A percentile compares a stretch with the other conserved stretches of the same genome.
These are phyloP conservation scores for Euleptes europaea DNA, from an alignment of 2,113 vertebrate species.

Conservation along the genomic window DNA sequence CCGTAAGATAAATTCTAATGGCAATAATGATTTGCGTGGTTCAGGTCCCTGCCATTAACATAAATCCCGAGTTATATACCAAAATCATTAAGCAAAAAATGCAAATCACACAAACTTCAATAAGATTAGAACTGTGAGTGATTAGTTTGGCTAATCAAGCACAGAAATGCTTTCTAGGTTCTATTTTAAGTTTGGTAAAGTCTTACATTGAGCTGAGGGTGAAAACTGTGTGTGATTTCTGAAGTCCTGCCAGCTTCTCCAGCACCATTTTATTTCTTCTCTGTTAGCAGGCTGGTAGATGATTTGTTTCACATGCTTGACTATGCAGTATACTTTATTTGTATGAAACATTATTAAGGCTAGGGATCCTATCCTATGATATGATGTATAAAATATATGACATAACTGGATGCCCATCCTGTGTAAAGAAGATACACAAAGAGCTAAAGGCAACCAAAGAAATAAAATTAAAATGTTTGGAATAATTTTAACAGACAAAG, in stretches of 20 bases:
- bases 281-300: not conserved
- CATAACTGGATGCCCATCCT: not conserved
- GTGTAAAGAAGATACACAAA: not conserved
- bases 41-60: not conserved
- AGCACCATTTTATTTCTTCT: not conserved
- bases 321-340: not conserved
- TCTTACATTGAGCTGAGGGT: not conserved
- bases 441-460: not conserved
- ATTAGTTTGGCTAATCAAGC: conserved; percentile 22
- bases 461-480: not conserved
- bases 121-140: conserved; percentile 14
- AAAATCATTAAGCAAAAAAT: conserved; percentile 31
- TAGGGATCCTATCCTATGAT: not conserved
- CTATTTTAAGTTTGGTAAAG: not conserved
- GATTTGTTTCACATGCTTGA: not conserved
- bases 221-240: not conserved
- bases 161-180: not conserved
- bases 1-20: conserved; percentile 11
- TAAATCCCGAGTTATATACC: conserved; percentile 15
- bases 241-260: not conserved
- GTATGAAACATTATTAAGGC: not conserved
- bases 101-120: conserved; percentile 14
- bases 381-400: not conserved
- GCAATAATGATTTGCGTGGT: not conserved
- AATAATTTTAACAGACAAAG: conserved; percentile 1